Base-by-base conservation (phyloP, 2,888 invertebrate species). In the Ethmia dodecea region DNA sequence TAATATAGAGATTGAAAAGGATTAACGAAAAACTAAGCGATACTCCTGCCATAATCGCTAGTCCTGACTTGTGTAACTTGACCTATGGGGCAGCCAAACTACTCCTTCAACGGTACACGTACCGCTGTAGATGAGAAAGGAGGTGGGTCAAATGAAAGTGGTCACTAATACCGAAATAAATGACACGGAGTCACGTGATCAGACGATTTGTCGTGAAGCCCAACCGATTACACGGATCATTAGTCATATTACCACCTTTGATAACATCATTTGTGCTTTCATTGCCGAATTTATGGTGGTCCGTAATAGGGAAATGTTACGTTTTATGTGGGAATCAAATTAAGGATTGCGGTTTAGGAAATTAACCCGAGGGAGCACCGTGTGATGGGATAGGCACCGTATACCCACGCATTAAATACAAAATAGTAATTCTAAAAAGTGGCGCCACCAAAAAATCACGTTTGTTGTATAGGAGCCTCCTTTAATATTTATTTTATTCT, bases 201-300 rank as follows among this genome's bases (percentile, higher is more conserved):
- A 49, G 65, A 64, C 73, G 65, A 81, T 81, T 81, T 81, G 81
- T 80, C 77, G 70, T 72, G 67, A 69, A 71, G 71, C 62, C 62
- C 66, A 66, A 72, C 61, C 77, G 75, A 81, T 81, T 78, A 79
- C 51, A 57, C 52, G 73, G 60, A 63, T 76, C 81, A 78, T 81
- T 80, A 77, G 71, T 83, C 77, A 81, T 80, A 74, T 80, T 77
- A 72, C 73, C 80, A 81, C 80, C 76, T 79, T 57, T 68, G 79
- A 79, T 81, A 78, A 68, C 71, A 75, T 79, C 70, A 69, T 75
- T 40, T 65, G 56, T 55, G 60, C 60, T 57, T 64, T 63, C 55
- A 63, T 67, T 67, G 54, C 60, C 45, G 57, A 65, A 67, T 66
- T 61, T 52, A 55, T 60, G 47, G 26, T 33, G n/a, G n/a, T n/a